Conservation (phyloP, 2,797 vertebrate species). For the Staurois parvus region DNA sequence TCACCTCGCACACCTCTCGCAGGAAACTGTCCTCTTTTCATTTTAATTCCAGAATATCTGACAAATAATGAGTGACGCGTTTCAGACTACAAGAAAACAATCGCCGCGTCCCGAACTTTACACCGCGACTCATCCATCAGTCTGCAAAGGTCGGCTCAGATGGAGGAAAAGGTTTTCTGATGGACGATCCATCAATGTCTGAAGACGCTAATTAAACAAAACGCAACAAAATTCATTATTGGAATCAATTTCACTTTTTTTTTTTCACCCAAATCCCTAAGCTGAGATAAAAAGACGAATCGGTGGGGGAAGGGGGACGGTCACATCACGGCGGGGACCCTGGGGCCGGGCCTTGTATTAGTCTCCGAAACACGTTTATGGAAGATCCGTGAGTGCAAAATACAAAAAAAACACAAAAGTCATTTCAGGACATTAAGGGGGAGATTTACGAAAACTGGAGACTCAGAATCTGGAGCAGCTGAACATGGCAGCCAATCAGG, state of each 20-base stretch:
- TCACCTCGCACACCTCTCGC: background rate
- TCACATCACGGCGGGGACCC: too few relatives aligned
- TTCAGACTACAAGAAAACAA: background rate
- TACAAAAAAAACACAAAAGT: too few relatives aligned
- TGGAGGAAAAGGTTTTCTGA: background rate
- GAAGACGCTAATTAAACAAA: constrained; percentile 33
- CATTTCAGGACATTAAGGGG: too few relatives aligned
- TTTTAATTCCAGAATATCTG: background rate
- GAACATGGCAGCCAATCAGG: too few relatives aligned
- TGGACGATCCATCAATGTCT: constrained; percentile 25
- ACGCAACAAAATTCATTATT: constrained; percentile 26
- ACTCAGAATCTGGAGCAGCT: too few relatives aligned
- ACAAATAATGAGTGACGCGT: background rate
- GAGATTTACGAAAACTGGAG: too few relatives aligned
- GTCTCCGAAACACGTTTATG: too few relatives aligned
- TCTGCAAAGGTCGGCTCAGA: constrained; percentile 9
- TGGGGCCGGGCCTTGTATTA: too few relatives aligned
- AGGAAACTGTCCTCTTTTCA: background rate
- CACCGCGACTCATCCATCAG: constrained; percentile 21
- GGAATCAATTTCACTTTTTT: constrained; percentile 4
- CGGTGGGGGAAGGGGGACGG: background rate
- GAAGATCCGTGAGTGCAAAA: too few relatives aligned
- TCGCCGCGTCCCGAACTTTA: background rate
- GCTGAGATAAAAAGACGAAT: background rate
- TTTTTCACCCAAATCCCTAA: too few relatives aligned